Evolutionary conservation across 2,888 invertebrate species (phyloP), one percentile per base, ranked within the genome.

Genomic region (Griposia aprilina): DNA sequence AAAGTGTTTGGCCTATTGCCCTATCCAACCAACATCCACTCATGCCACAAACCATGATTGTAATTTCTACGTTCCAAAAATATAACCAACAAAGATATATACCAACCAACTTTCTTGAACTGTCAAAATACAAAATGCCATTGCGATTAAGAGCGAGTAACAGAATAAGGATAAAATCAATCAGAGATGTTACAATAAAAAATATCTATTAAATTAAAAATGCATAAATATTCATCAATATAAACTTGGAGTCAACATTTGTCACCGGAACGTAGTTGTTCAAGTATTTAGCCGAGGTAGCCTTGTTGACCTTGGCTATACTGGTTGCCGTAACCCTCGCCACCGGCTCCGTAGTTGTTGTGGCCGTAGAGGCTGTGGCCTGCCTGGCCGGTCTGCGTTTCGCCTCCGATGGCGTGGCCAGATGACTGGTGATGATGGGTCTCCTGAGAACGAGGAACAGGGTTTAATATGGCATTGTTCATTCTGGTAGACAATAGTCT

Each of bases 341-440:
- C 0, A 5, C 82, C 77, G 10, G 62, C 52, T 4, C 81, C 89
- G 48, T 75, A 87, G 11, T 11, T 23, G 41, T 62, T 68, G 0
- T 79, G 76, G 0, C 79, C 89, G 48, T 67, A 69, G 26, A 55
- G 0, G n/a, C 41, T 60, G 48, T 79, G 76, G 2, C 87, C 89
- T 0, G 11, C 68, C 0, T 36, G 15, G 2, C 78, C 77, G 0
- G 36, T 0, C 45, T 78, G 62, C 0, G 23, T 1, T 11, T 11
- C 48, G 0, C 84, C 81, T 6, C 89, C 89, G 67, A 78, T 15
- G 48, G 55, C 20, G 23, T 89, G 88, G 17, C 65, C 81, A 0
- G 76, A 71, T 0, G 81, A 66, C 66, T 79, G 63, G 74, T 84
- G 88, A 8, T 80, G 78, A 52, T 89, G 88, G 26, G 84, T 84